phyloP scores from a whole-genome alignment of 2,888 invertebrate genomes.

The Sphaeridia pumilis region DNA sequence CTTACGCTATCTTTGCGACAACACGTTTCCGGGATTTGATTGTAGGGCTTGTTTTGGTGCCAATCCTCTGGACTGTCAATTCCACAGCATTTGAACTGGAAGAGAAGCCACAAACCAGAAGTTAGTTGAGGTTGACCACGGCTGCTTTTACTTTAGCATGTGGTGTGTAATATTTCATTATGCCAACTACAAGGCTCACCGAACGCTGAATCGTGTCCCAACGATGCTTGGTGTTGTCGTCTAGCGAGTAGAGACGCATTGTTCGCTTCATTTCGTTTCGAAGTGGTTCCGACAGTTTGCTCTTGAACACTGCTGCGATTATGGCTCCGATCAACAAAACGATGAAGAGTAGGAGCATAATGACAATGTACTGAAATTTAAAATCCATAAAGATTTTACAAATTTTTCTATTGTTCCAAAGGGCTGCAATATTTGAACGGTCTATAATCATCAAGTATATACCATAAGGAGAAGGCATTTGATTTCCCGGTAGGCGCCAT shows the following conservation, averaged over 20 bases:
- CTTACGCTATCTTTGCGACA: constrained; percentile 30
- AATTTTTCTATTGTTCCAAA: not conserved
- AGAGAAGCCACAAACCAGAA: constrained; percentile 20
- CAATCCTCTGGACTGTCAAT: constrained; percentile 64
- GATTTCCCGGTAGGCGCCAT: constrained; percentile 87
- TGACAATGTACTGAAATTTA: constrained; percentile 66
- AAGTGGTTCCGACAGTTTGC: constrained; percentile 63
- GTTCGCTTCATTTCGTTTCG: constrained; percentile 66
- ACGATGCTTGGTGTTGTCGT: constrained; percentile 58
- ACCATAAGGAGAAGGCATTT: constrained; percentile 87
- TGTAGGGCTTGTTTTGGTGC: constrained; percentile 40
- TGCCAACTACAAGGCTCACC: no score
- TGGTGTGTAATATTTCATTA: no score
- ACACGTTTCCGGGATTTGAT: constrained; percentile 35
- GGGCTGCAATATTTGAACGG: not conserved
- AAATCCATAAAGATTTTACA: not conserved
- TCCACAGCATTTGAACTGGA: constrained; percentile 70
- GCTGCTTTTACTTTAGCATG: not conserved
- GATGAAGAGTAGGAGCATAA: constrained; percentile 76
- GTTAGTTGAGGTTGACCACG: not conserved
- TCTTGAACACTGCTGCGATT: constrained; percentile 77
- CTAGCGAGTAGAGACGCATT: constrained; percentile 58
- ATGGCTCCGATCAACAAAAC: constrained; percentile 83
- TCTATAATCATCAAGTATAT: constrained; percentile 34
- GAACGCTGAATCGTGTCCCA: constrained; percentile 79